A percentile compares a stretch with the other conserved stretches of the same genome.
Evolutionary conservation across 2,113 vertebrate species (phyloP).

Genomic region (Aplodontia rufa): DNA sequence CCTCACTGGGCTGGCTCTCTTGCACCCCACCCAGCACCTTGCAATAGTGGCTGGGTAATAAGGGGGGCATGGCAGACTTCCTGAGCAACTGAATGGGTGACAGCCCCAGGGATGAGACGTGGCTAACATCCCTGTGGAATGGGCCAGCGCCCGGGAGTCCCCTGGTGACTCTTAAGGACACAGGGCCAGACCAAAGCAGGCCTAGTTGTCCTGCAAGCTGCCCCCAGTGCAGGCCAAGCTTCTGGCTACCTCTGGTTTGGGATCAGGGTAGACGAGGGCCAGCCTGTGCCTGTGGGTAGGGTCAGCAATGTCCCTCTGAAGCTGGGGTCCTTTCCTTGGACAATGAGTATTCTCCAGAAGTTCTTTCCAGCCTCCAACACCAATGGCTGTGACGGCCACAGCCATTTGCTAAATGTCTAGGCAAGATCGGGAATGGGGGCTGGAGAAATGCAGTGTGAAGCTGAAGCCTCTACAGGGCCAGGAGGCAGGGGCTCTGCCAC

Average conservation of each 20-base stretch:
- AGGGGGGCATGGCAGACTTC: rapidly evolving
- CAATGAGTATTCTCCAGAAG: not conserved
- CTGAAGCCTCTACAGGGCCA: not conserved
- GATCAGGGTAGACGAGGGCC: not conserved
- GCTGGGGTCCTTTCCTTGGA: not conserved
- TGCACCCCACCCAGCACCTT: not conserved
- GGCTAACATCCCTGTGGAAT: not conserved
- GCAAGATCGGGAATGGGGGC: not conserved
- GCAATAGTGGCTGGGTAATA: too few species aligned
- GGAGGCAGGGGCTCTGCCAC: not conserved
- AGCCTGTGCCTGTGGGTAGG: not conserved
- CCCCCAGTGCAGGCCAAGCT: not conserved
- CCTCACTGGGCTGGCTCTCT: not conserved
- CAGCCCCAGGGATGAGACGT: rapidly evolving
- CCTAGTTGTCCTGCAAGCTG: not conserved
- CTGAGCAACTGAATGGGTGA: rapidly evolving
- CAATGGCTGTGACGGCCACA: rapidly evolving
- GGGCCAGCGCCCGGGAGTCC: too few species aligned
- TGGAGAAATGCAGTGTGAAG: rapidly evolving
- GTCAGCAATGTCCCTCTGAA: not conserved
- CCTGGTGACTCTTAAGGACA: not conserved
- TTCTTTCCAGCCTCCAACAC: too few species aligned
- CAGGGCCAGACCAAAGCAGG: not conserved
- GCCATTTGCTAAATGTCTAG: rapidly evolving
- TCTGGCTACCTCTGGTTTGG: not conserved